Conservation (phyloP, 2,888 invertebrate genomes). For the Thera obeliscata region DNA sequence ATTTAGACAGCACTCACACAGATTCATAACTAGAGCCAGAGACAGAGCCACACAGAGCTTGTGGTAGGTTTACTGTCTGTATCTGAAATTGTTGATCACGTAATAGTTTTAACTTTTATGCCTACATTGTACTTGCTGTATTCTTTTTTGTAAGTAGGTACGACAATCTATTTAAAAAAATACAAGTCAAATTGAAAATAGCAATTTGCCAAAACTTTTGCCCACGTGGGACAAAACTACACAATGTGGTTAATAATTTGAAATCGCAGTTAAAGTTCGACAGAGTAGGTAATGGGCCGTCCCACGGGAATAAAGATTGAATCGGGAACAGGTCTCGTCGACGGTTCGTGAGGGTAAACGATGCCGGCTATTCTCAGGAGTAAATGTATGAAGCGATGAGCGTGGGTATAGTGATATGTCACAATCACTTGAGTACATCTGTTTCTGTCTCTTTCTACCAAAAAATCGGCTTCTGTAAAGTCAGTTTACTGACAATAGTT, state of each 20-base stretch:
- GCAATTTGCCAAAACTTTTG: neutral
- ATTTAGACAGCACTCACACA: too few species aligned
- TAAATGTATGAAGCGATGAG: constrained; percentile 9
- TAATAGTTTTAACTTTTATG: too few species aligned
- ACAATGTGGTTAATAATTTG: constrained; percentile 55
- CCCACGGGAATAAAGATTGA: constrained; percentile 51
- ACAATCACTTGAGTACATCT: constrained; percentile 7
- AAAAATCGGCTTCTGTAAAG: too few species aligned
- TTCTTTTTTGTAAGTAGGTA: too few species aligned
- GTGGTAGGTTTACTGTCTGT: too few species aligned
- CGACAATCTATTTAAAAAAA: too few species aligned
- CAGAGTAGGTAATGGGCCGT: constrained; percentile 53
- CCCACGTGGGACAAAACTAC: constrained; percentile 21
- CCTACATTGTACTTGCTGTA: too few species aligned
- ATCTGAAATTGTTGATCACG: too few species aligned
- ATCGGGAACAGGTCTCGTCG: constrained; percentile 46
- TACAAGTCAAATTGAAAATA: neutral
- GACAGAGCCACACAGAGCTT: too few species aligned
- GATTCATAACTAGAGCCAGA: too few species aligned
- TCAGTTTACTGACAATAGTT: too few species aligned
- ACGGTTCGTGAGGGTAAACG: constrained; percentile 38
- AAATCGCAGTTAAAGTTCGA: constrained; percentile 57
- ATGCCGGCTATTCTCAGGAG: constrained; percentile 28
- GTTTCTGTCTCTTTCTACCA: neutral
- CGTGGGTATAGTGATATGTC: constrained; percentile 6